Base-by-base conservation (phyloP, 2,888 invertebrate species). In the Cistogaster globosa region DNA sequence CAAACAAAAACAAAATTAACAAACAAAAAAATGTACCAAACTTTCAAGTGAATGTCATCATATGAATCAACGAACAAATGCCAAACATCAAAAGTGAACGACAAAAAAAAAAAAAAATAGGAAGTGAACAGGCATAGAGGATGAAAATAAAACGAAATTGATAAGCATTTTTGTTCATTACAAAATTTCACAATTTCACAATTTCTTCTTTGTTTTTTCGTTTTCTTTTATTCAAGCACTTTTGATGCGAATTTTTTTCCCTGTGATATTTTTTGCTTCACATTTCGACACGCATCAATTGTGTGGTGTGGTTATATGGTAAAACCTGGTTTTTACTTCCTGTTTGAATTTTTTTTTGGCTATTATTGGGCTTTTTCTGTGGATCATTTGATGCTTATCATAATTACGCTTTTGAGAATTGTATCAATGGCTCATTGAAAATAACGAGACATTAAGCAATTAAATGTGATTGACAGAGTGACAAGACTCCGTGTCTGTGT, bases 391-490 rank as follows among this genome's bases (percentile, higher is more conserved):
- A 77, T 81, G 68, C 63, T 84, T 81, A 84, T 84, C 84, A 84
- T 84, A 84, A 84, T 84, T 81, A 78, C 84, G 74, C 77, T 74
- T 69, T 84, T 77, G 81, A 81, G 77, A 72, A 78, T 84, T 78
- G 72, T 81, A 84, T 78, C 77, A 81, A 84, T 78, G 81, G 81
- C 74, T 84, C 84, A 81, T 81, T 84, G 84, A 84, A 81, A 84
- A 74, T 78, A 84, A 81, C 77, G 81, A 84, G 84, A 84, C 81
- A 84, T 84, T 84, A 84, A 84, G 86, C 86, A 84, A 86, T 86
- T 84, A 86, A 83, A 86, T 77, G 58, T 86, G 83, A 86, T 84
- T 83, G 86, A 86, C 86, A 84, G 83, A 81, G 78, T 81, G 80
- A 81, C 84, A 84, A 78, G 74, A 68, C 76, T 16, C 6, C 53